A percentile compares a stretch with the other conserved stretches of the same genome.
phyloP scores from a whole-genome alignment of 2,888 invertebrate species.

The Meghimatium bilineatum region DNA sequence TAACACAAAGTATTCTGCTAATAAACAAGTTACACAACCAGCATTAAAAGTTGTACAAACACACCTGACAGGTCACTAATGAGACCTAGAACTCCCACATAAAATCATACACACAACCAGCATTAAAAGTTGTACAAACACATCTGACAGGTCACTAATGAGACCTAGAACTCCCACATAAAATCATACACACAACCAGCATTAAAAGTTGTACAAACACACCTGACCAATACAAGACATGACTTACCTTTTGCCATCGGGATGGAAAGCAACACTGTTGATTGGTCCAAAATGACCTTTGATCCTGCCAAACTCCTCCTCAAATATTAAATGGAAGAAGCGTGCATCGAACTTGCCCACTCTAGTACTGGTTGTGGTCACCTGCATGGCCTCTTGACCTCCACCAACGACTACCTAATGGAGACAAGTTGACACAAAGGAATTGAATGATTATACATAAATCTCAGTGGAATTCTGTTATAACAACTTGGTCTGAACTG shows the following conservation, averaged over 20 bases:
- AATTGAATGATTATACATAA: background rate
- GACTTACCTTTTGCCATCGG: constrained; percentile 88
- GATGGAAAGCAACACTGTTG: constrained; percentile 98
- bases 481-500: too few relatives aligned
- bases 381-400: constrained; percentile 99
- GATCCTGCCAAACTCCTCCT: constrained; percentile 97
- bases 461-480: too few relatives aligned
- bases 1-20: too few relatives aligned
- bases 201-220: background rate
- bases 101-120: too few relatives aligned
- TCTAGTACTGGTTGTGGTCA: constrained; percentile 79
- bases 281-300: constrained; percentile 99
- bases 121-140: too few relatives aligned
- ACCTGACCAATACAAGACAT: background rate
- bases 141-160: background rate
- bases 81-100: too few relatives aligned
- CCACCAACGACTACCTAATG: constrained; percentile 92
- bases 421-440: too few relatives aligned
- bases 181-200: background rate
- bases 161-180: background rate
- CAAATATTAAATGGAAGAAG: constrained; percentile 96
- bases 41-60: background rate
- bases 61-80: too few relatives aligned
- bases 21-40: background rate
- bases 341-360: constrained; percentile 96